Conservation (phyloP, 2,113 vertebrate species). For the Anhinga anhinga region DNA sequence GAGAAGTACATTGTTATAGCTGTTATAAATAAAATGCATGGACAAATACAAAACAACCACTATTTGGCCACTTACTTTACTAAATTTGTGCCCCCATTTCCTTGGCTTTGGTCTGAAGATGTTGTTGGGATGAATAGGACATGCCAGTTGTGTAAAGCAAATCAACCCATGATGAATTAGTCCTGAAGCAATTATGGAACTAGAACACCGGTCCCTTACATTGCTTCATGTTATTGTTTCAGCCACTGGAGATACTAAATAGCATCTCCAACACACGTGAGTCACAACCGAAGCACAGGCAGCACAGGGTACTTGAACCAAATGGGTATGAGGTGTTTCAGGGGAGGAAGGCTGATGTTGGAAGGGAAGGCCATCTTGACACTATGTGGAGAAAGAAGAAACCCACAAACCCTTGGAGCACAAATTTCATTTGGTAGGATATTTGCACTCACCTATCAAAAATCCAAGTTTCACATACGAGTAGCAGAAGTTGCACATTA, state of each 20-base stretch:
- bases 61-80: neutral
- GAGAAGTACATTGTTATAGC: neutral
- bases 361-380: neutral
- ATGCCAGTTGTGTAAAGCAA: neutral
- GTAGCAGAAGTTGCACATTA: neutral
- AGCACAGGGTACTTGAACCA: neutral
- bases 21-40: constrained; percentile 15
- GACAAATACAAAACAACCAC: neutral
- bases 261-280: neutral
- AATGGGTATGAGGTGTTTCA: neutral
- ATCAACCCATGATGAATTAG: neutral
- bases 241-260: neutral
- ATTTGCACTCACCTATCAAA: neutral
- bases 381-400: neutral
- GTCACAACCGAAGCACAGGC: neutral
- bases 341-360: neutral
- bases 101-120: neutral
- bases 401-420: neutral
- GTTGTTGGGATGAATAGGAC: neutral
- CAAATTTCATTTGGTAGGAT: neutral
- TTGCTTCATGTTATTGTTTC: neutral
- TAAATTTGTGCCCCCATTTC: neutral
- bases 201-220: neutral
- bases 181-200: neutral
- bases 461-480: neutral